Conservation (phyloP, 2,797 vertebrate genomes). For the Eulemur rubriventer region DNA sequence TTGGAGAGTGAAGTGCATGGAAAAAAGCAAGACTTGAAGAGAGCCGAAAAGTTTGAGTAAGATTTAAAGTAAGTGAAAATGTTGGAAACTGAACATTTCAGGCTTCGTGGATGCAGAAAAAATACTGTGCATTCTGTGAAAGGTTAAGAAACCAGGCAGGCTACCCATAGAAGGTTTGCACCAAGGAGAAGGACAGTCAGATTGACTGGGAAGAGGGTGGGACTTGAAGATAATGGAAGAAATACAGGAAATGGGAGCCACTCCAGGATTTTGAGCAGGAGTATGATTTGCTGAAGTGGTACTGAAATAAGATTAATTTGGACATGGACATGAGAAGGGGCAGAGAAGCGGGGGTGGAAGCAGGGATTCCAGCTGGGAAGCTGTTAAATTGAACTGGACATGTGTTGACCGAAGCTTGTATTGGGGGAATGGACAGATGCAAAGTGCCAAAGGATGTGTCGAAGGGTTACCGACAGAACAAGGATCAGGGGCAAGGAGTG, state of each 20-base stretch:
- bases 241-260: background rate
- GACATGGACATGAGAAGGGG: background rate
- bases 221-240: background rate
- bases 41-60: background rate
- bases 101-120: background rate
- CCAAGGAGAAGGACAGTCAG: background rate
- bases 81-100: background rate
- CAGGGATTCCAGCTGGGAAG: background rate
- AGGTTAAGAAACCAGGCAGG: background rate
- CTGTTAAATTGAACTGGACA: background rate
- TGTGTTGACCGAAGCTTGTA: background rate
- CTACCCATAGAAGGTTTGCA: background rate
- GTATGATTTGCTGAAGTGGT: background rate
- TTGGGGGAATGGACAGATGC: background rate
- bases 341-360: background rate
- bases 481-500: background rate
- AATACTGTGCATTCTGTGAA: background rate
- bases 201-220: background rate
- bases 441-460: background rate
- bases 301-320: background rate
- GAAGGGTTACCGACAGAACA: background rate
- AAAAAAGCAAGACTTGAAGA: background rate
- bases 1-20: background rate
- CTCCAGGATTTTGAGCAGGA: background rate
- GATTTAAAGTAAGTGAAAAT: slow-evolving; percentile 22